phyloP scores from a whole-genome alignment of 1,140 invertebrate genomes.

The Lepidotrigona ventralis region DNA sequence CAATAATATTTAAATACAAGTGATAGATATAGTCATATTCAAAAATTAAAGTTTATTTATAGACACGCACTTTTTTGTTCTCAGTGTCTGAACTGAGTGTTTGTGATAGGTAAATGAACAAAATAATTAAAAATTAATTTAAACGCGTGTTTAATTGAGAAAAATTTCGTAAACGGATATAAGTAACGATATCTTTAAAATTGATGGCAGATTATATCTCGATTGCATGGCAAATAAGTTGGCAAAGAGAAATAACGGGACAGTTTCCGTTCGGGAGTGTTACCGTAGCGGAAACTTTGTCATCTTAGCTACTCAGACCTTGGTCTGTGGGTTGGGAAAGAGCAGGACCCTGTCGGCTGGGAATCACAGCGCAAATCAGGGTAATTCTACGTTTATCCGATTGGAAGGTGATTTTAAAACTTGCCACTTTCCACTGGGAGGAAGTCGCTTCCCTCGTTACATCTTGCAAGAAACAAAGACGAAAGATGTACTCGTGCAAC shows the following conservation, averaged over 20 bases:
- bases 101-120: background rate
- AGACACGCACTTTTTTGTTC: background rate
- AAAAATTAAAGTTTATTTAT: background rate
- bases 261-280: conserved; percentile 44
- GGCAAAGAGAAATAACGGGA: conserved; percentile 37
- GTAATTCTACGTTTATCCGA: conserved; percentile 64
- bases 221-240: conserved; percentile 8
- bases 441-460: conserved; percentile 49
- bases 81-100: background rate
- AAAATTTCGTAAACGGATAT: background rate
- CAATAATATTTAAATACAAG: too few relatives aligned
- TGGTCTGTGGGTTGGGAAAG: conserved; percentile 44
- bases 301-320: conserved; percentile 56
- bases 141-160: background rate
- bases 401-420: conserved; percentile 64
- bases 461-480: conserved; percentile 27
- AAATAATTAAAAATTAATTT: background rate
- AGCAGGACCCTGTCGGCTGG: conserved; percentile 45
- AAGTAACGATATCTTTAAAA: background rate
- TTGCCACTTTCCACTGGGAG: conserved; percentile 55
- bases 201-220: conserved; percentile 40
- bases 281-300: conserved; percentile 57
- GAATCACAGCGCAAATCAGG: conserved; percentile 62
- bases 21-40: background rate
- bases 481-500: conserved; percentile 9